These are phyloP conservation scores for Leptinotarsa peninsularis DNA, from an alignment of 2,888 invertebrate genomes.

Conservation along the genomic window DNA sequence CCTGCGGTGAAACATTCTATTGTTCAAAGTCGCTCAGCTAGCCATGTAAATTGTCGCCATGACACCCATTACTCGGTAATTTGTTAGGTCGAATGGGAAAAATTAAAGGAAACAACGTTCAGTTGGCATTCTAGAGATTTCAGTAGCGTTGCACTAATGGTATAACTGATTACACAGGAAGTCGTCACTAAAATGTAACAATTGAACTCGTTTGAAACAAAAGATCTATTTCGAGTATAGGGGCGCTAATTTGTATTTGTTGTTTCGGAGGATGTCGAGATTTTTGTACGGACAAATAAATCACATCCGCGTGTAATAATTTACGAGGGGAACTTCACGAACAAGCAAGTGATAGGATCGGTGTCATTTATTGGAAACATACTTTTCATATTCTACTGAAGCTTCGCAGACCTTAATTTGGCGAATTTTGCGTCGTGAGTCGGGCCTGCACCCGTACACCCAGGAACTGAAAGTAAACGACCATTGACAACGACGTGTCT, in stretches of 20 bases:
- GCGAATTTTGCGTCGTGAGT: no score
- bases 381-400: background rate
- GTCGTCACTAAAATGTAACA: conserved; percentile 55
- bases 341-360: background rate
- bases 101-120: conserved; percentile 46
- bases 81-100: conserved; percentile 50
- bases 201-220: conserved; percentile 53
- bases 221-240: conserved; percentile 49
- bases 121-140: conserved; percentile 34
- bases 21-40: conserved; percentile 46
- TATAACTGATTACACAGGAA: conserved; percentile 53
- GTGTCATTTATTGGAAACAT: background rate
- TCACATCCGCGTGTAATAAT: conserved; percentile 37
- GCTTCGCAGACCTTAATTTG: no score
- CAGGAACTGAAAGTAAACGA: no score
- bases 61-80: conserved; percentile 47
- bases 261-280: conserved; percentile 41
- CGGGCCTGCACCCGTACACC: no score
- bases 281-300: conserved; percentile 43
- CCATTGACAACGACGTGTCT: no score
- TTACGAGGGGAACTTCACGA: conserved; percentile 16
- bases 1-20: conserved; percentile 44
- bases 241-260: conserved; percentile 44
- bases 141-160: conserved; percentile 32
- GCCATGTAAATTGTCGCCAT: conserved; percentile 50